phyloP scores from a whole-genome alignment of 2,113 vertebrate genomes.

The Ciconia stormi region DNA sequence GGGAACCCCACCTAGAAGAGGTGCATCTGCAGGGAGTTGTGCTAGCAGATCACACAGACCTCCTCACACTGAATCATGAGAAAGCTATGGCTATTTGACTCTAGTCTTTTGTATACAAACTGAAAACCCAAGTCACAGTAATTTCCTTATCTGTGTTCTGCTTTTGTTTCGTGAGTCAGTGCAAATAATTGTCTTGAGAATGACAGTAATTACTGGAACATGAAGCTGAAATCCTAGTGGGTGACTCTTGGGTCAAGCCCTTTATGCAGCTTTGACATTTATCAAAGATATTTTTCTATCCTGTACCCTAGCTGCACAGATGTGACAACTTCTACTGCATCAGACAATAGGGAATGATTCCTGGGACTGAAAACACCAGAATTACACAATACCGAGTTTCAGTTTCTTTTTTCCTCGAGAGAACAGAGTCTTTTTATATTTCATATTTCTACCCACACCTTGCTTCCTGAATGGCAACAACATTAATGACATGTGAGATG shows the following conservation, averaged over 20 bases:
- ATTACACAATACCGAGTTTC: background rate
- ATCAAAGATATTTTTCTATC: background rate
- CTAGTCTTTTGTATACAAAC: background rate
- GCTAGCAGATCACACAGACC: background rate
- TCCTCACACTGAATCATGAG: background rate
- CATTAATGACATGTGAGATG: background rate
- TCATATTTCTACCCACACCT: background rate
- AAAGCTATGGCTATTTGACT: background rate
- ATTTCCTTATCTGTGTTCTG: background rate
- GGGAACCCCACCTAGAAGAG: background rate
- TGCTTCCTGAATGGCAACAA: background rate
- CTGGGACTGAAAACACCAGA: background rate
- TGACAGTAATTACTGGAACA: background rate
- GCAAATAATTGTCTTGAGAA: background rate
- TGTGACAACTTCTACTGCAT: constrained; percentile 15
- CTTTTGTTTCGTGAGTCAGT: background rate
- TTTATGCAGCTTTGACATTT: background rate
- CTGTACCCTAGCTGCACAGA: background rate
- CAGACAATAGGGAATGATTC: background rate
- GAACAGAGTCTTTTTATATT: background rate
- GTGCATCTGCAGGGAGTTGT: background rate
- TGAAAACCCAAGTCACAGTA: background rate
- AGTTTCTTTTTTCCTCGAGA: background rate
- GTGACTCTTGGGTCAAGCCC: background rate
- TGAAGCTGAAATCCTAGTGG: background rate